Conservation (phyloP, 2,888 invertebrate species). For the Microctonus hyperodae region DNA sequence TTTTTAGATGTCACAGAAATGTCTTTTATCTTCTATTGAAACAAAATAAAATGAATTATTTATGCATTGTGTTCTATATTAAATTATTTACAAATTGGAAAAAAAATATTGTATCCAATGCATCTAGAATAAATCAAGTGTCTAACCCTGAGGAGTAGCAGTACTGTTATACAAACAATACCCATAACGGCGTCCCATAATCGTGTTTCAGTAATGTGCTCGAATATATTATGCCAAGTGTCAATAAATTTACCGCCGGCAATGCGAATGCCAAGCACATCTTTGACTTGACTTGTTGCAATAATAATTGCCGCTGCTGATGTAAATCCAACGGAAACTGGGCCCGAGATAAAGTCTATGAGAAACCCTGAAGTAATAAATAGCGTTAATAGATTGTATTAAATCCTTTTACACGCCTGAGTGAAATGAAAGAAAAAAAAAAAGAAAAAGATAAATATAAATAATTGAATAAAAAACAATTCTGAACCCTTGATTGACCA, state of each 20-base stretch:
- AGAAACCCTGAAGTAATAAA: slow-evolving; percentile 71
- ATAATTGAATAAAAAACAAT: neutral
- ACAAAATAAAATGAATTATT: neutral
- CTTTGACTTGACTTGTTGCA: slow-evolving; percentile 81
- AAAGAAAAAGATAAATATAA: neutral
- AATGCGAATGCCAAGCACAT: slow-evolving; percentile 74
- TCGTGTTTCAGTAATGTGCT: slow-evolving; percentile 74
- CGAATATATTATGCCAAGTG: slow-evolving; percentile 75
- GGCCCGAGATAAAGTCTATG: slow-evolving; percentile 86
- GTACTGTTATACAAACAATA: slow-evolving; percentile 72
- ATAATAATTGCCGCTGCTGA: slow-evolving; percentile 85
- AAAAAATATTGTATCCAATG: neutral
- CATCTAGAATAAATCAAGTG: neutral
- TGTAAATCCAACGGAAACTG: slow-evolving; percentile 82
- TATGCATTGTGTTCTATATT: neutral
- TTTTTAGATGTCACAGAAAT: slow-evolving; percentile 65
- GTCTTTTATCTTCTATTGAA: slow-evolving; percentile 75
- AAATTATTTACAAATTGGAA: no score
- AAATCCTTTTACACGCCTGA: neutral
- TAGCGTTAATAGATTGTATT: neutral
- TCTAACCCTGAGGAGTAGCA: slow-evolving; percentile 75
- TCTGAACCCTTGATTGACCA: neutral
- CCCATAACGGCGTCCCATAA: slow-evolving; percentile 77
- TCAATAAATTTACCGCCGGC: slow-evolving; percentile 75
- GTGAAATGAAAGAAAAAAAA: neutral